Evolutionary conservation across 2,113 vertebrate species (phyloP).

Genomic region (Rhabdornis inornatus): DNA sequence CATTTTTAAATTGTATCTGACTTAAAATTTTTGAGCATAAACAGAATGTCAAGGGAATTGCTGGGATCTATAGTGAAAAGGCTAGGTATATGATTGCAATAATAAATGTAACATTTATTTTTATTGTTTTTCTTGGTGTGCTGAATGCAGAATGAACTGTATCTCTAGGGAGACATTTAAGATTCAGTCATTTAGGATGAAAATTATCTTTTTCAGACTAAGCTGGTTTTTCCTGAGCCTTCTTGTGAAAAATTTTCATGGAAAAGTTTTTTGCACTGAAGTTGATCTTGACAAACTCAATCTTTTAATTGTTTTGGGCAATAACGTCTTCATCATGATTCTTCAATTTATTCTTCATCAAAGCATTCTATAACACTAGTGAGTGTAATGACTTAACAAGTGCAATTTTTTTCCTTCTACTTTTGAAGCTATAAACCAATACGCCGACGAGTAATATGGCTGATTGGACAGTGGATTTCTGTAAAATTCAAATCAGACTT

Average conservation of each 20-base stretch:
- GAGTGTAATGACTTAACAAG: neutral
- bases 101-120: neutral
- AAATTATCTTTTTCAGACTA: neutral
- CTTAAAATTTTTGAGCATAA: neutral
- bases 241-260: neutral
- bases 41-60: neutral
- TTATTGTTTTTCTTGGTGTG: neutral
- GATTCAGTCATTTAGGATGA: neutral
- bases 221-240: neutral
- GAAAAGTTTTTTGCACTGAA: neutral
- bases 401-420: neutral
- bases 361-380: neutral
- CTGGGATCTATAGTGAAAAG: neutral
- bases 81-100: neutral
- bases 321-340: neutral
- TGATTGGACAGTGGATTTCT: conserved; percentile 97
- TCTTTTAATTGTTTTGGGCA: neutral
- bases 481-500: conserved; percentile 96
- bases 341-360: neutral
- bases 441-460: conserved; percentile 92
- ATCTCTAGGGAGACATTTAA: neutral
- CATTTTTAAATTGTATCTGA: neutral
- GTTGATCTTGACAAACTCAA: neutral
- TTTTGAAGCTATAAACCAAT: conserved; percentile 90
- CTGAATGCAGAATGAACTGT: neutral